These are phyloP conservation scores for Platycercus adscitus DNA, from an alignment of 2,113 vertebrate species.

Conservation along the genomic window DNA sequence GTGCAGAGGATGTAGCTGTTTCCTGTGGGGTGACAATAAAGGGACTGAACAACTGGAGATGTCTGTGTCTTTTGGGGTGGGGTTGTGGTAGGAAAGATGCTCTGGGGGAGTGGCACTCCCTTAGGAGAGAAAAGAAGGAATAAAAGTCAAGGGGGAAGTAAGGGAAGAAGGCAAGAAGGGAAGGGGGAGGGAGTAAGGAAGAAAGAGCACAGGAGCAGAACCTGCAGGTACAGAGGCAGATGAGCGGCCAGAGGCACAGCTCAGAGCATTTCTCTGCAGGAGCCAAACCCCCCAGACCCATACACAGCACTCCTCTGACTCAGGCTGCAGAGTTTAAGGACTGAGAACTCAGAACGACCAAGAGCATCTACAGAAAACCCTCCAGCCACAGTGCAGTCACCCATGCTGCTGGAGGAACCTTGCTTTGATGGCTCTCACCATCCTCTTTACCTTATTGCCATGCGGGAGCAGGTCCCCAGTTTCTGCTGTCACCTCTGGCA, in stretches of 20 bases:
- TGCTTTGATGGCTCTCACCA: not conserved
- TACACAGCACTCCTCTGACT: not conserved
- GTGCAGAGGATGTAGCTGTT: slow-evolving; percentile 90
- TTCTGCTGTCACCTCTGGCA: slow-evolving; percentile 68
- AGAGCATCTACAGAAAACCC: not conserved
- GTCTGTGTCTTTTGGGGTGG: not conserved
- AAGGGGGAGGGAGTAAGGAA: not conserved
- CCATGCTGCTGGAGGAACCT: not conserved
- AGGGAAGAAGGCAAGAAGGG: not conserved
- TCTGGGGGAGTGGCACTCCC: not conserved
- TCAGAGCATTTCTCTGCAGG: not conserved
- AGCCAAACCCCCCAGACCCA: not conserved
- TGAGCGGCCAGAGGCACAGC: not conserved
- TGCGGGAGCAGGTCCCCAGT: slow-evolving; percentile 63
- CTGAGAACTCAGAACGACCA: not conserved
- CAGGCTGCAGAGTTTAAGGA: not conserved
- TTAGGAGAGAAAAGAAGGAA: not conserved
- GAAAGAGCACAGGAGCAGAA: not conserved
- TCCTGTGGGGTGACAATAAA: slow-evolving; percentile 58
- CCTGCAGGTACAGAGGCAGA: not conserved
- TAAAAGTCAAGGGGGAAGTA: not conserved
- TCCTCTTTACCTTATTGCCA: slow-evolving; percentile 74
- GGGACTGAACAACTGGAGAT: not conserved
- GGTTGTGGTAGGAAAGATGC: not conserved
- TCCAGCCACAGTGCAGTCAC: not conserved